phyloP scores from a whole-genome alignment of 1,140 invertebrate genomes.

The Papilio xuthus region DNA sequence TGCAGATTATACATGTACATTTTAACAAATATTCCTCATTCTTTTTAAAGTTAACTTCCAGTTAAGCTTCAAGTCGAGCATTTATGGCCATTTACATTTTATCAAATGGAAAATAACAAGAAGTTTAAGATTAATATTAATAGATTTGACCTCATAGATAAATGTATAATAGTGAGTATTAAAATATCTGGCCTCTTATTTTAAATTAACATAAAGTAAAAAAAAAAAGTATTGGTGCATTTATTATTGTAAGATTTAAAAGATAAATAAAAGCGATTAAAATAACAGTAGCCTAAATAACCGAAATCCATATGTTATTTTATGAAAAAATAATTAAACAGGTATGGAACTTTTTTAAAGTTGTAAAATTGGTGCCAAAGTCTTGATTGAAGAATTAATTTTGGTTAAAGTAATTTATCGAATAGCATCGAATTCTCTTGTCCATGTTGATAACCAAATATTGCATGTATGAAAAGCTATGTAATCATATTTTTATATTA shows the following conservation, averaged over 20 bases:
- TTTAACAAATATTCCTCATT: background rate
- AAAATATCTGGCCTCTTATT: constrained; percentile 39
- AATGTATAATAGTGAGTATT: constrained; percentile 19
- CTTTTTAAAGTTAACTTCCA: background rate
- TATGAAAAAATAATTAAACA: constrained; percentile 35
- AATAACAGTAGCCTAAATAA: constrained; percentile 35
- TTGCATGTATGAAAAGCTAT: constrained; percentile 50
- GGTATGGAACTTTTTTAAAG: constrained; percentile 44
- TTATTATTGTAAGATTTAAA: constrained; percentile 54
- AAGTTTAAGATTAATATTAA: constrained; percentile 6
- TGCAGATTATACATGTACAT: constrained; percentile 10
- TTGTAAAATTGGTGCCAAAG: constrained; percentile 70
- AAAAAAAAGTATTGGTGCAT: constrained; percentile 64
- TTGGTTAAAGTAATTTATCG: constrained; percentile 44
- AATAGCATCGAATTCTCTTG: constrained; percentile 50
- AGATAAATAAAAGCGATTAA: constrained; percentile 42
- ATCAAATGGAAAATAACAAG: background rate
- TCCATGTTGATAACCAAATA: constrained; percentile 49
- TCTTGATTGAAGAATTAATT: constrained; percentile 45
- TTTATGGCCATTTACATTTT: background rate
- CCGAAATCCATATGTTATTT: constrained; percentile 46
- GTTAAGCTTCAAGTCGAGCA: background rate
- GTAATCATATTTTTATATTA: constrained; percentile 72
- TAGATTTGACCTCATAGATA: constrained; percentile 17
- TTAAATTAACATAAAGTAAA: constrained; percentile 48